These are phyloP conservation scores for Hirtodrosophila alboralis DNA, from an alignment of 2,888 invertebrate species.

Conservation along the genomic window DNA sequence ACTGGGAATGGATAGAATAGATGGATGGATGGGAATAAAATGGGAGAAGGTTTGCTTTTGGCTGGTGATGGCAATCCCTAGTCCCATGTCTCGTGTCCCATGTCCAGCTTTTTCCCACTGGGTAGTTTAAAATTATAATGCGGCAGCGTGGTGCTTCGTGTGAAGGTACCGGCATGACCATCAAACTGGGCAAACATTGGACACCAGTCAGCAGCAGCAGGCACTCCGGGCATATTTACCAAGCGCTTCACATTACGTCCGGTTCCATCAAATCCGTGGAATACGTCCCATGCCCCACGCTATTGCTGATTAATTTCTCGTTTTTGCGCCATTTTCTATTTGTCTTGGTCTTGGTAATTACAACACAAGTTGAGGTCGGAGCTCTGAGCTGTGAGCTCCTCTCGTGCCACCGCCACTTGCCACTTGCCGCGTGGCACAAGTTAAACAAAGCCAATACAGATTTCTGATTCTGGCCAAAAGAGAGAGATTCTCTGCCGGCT, in stretches of 20 bases:
- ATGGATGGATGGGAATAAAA: too few relatives aligned
- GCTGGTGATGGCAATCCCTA: too few relatives aligned
- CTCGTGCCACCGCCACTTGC: constrained; percentile 34
- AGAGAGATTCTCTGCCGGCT: constrained; percentile 52
- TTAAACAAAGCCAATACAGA: constrained; percentile 54
- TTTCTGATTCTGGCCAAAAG: constrained; percentile 35
- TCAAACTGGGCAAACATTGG: constrained; percentile 54
- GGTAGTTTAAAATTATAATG: constrained; percentile 75
- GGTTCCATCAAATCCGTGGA: constrained; percentile 56
- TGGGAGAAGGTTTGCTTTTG: too few relatives aligned
- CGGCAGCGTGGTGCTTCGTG: constrained; percentile 54
- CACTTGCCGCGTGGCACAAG: constrained; percentile 58
- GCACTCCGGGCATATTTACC: constrained; percentile 56
- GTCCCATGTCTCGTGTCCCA: too few relatives aligned
- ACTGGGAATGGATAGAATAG: too few relatives aligned
- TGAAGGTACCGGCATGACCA: constrained; percentile 54
- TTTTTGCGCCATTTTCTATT: constrained; percentile 82
- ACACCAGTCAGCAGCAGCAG: constrained; percentile 9
- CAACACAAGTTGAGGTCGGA: too few relatives aligned
- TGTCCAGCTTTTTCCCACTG: constrained; percentile 27
- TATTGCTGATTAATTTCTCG: constrained; percentile 80
- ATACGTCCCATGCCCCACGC: constrained; percentile 18
- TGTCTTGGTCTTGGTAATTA: constrained; percentile 82
- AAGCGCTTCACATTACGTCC: constrained; percentile 70
- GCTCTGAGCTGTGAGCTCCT: constrained; percentile 54